Conservation (phyloP, 2,888 invertebrate genomes). For the Hypolimnas misippus region DNA sequence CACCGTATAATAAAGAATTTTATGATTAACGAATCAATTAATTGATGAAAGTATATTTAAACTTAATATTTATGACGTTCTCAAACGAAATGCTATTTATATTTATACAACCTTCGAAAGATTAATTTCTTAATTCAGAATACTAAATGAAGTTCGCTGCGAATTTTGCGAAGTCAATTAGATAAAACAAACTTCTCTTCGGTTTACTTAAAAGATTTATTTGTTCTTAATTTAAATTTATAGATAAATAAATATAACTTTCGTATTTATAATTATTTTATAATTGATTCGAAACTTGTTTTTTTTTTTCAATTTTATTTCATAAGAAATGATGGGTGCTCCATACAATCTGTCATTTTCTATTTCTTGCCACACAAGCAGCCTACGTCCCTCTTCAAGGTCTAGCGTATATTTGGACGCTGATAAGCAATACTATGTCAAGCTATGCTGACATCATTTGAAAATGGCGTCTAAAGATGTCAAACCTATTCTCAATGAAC, state of each 20-base stretch:
- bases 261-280: too few species aligned
- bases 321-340: too few species aligned
- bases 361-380: too few species aligned
- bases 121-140: slow-evolving; percentile 10
- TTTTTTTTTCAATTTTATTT: too few species aligned
- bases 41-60: neutral
- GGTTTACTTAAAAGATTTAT: slow-evolving; percentile 3
- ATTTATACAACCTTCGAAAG: slow-evolving; percentile 6
- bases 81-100: neutral
- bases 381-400: too few species aligned
- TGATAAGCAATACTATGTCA: too few species aligned
- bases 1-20: neutral
- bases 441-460: too few species aligned
- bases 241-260: neutral
- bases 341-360: too few species aligned
- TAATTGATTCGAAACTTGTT: too few species aligned
- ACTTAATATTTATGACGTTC: neutral
- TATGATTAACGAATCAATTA: neutral
- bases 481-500: too few species aligned
- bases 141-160: neutral
- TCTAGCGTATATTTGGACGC: too few species aligned
- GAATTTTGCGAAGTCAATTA: neutral
- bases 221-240: neutral
- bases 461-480: too few species aligned
- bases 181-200: neutral